phyloP scores from a whole-genome alignment of 2,797 vertebrate species.

The Peromyscus nudipes region DNA sequence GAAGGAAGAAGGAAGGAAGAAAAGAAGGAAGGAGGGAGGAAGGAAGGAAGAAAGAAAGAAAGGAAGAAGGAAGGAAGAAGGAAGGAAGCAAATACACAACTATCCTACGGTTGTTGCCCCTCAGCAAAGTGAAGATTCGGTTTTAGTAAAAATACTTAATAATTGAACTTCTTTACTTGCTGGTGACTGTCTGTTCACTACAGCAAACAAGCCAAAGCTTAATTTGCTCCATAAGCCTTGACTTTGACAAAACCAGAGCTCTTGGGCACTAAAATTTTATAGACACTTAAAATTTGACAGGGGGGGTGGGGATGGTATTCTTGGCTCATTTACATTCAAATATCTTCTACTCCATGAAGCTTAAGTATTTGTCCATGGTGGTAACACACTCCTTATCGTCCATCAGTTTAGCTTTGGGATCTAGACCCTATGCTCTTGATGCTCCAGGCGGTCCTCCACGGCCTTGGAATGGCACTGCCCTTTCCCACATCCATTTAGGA shows the following conservation, averaged over 20 bases:
- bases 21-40: background rate
- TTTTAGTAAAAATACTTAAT: conserved; percentile 63
- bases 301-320: conserved; percentile 23
- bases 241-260: background rate
- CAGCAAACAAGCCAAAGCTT: conserved; percentile 66
- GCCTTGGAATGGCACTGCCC: background rate
- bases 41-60: no score
- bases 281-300: background rate
- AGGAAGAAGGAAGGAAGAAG: no score
- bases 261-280: conserved; percentile 68
- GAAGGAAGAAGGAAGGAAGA: background rate
- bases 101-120: background rate
- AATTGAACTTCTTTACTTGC: conserved; percentile 59
- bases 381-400: conserved; percentile 31
- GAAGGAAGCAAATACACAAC: background rate
- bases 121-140: conserved; percentile 58
- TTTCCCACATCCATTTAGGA: background rate
- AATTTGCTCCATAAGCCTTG: conserved; percentile 63
- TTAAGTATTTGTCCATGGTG: conserved; percentile 65
- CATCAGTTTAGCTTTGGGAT: conserved; percentile 17
- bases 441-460: background rate
- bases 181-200: conserved; percentile 64
- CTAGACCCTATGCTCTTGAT: background rate
- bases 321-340: conserved; percentile 75
- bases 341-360: conserved; percentile 75